These are phyloP conservation scores for Cynocephalus volans DNA, from an alignment of 2,113 vertebrate genomes.

Conservation along the genomic window DNA sequence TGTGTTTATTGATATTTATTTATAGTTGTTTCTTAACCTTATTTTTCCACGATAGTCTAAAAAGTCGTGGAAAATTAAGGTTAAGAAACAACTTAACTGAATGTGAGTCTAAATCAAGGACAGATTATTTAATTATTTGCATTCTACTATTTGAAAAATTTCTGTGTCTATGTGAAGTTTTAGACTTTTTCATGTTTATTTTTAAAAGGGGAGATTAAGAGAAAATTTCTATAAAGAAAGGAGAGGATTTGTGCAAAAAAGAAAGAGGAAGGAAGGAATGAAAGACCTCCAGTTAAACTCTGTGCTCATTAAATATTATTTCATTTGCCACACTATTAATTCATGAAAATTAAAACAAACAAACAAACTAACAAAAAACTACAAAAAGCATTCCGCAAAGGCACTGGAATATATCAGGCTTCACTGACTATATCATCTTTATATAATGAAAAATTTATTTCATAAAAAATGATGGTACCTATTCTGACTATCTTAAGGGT, in stretches of 20 bases:
- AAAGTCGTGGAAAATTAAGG: no score
- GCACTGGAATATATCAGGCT: background rate
- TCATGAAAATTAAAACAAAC: background rate
- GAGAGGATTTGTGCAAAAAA: background rate
- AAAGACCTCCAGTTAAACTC: background rate
- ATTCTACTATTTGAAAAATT: background rate
- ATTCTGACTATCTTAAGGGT: background rate
- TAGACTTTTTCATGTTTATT: background rate
- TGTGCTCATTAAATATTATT: background rate
- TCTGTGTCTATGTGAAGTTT: background rate
- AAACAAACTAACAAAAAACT: no score
- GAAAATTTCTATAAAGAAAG: background rate
- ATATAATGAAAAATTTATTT: background rate
- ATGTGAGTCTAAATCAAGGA: background rate
- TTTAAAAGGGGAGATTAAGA: background rate
- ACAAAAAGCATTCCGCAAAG: background rate
- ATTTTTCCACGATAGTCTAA: background rate
- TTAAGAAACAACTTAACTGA: no score
- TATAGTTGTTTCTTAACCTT: background rate
- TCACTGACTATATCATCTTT: background rate
- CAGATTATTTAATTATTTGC: background rate
- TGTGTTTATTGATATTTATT: conserved; percentile 35
- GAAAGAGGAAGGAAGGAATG: no score
- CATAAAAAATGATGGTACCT: background rate
- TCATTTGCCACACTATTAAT: background rate